Conservation (phyloP, 2,113 vertebrate genomes). For the Puntigrus tetrazona region DNA sequence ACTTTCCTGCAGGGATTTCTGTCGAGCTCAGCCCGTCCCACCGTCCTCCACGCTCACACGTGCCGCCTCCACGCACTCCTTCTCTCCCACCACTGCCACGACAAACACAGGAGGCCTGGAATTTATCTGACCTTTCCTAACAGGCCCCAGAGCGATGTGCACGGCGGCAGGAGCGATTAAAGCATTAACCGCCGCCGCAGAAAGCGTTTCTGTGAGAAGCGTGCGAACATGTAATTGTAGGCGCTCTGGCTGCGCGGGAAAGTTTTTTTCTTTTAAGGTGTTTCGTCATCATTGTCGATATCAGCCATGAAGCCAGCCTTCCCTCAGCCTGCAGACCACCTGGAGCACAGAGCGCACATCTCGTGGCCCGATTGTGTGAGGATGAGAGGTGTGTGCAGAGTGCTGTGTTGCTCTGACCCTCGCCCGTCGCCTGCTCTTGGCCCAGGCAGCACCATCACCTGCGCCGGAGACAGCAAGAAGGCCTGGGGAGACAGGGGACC, state of each 20-base stretch:
- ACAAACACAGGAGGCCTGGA: background rate
- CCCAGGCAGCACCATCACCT: conserved; percentile 83
- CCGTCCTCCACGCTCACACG: conserved; percentile 79
- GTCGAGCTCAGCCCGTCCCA: conserved; percentile 79
- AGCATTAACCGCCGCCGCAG: background rate
- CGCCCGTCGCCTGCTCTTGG: conserved; percentile 72
- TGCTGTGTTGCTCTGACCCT: conserved; percentile 65
- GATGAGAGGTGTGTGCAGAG: background rate
- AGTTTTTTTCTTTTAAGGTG: conserved; percentile 86
- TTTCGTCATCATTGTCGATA: conserved; percentile 71
- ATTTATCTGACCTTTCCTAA: background rate
- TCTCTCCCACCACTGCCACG: conserved; percentile 80
- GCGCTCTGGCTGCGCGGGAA: conserved; percentile 83
- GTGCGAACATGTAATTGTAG: conserved; percentile 93
- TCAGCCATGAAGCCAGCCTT: conserved; percentile 78
- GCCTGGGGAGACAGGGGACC: conserved; percentile 71
- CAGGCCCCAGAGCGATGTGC: background rate
- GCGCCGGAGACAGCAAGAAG: conserved; percentile 86
- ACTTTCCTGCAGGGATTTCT: conserved; percentile 67
- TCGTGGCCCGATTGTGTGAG: background rate
- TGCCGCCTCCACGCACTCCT: conserved; percentile 73
- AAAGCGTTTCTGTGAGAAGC: background rate
- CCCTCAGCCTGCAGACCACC: conserved; percentile 75
- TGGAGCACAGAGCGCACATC: conserved; percentile 59
- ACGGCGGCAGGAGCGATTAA: background rate